Conservation (phyloP, 2,797 vertebrate genomes). For the Chelidonichthys spinosus region DNA sequence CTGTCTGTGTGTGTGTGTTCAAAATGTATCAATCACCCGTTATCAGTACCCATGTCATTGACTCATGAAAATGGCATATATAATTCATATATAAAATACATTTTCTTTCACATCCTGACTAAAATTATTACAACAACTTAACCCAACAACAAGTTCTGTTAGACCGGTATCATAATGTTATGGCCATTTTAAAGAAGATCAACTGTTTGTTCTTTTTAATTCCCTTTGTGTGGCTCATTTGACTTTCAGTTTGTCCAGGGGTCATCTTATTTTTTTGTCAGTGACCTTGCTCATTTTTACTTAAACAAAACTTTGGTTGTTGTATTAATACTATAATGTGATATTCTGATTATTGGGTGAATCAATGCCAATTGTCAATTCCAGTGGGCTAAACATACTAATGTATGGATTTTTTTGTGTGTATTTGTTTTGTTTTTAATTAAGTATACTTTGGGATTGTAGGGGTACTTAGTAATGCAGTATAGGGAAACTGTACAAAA, state of each 20-base stretch:
- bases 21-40: constrained; percentile 5
- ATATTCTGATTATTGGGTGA: not conserved
- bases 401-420: not conserved
- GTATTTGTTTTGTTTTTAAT: too few relatives aligned
- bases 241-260: not conserved
- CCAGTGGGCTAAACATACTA: not conserved
- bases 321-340: not conserved
- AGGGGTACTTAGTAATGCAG: not conserved
- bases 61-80: constrained; percentile 1
- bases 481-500: not conserved
- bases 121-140: not conserved
- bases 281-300: constrained; percentile 6
- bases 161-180: not conserved
- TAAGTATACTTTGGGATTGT: not conserved
- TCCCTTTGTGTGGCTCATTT: not conserved
- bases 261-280: not conserved
- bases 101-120: constrained; percentile 8
- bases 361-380: not conserved
- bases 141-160: not conserved
- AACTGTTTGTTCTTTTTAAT: not conserved
- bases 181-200: constrained; percentile 6
- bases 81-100: not conserved
- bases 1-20: not conserved
- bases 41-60: constrained; percentile 25
- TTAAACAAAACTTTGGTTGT: not conserved